Conservation (phyloP, 92 coral and sea anemone genomes). For the Bergia sp. region DNA sequence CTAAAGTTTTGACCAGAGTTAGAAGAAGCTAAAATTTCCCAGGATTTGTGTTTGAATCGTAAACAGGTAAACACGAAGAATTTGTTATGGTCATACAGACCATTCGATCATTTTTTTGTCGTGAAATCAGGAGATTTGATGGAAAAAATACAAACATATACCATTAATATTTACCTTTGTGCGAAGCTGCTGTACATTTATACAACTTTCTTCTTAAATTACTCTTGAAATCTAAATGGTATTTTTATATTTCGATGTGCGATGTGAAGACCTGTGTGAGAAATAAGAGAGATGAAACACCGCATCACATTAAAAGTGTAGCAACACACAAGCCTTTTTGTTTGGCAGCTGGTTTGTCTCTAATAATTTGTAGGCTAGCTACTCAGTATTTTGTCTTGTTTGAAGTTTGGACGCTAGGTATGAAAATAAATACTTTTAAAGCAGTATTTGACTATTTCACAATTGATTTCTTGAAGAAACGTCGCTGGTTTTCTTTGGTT, state of each 20-base stretch:
- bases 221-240: no score
- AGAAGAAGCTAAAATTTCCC: not conserved
- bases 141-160: not conserved
- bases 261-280: not conserved
- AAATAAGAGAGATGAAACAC: not conserved
- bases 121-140: slow-evolving; percentile 22
- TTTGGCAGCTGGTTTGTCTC: not conserved
- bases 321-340: not conserved
- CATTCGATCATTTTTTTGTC: not conserved
- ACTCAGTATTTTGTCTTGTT: no score
- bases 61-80: slow-evolving; percentile 36
- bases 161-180: not conserved
- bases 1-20: not conserved
- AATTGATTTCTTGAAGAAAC: no score
- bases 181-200: no score
- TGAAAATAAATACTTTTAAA: no score
- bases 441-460: no score
- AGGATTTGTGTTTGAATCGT: not conserved
- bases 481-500: no score
- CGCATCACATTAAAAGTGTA: not conserved
- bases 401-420: no score
- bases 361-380: not conserved
- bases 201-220: not conserved
- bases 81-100: not conserved
- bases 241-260: not conserved